A percentile compares a stretch with the other conserved stretches of the same genome.
phyloP scores from a whole-genome alignment of 2,888 invertebrate genomes.

The Napeogenes sylphis region DNA sequence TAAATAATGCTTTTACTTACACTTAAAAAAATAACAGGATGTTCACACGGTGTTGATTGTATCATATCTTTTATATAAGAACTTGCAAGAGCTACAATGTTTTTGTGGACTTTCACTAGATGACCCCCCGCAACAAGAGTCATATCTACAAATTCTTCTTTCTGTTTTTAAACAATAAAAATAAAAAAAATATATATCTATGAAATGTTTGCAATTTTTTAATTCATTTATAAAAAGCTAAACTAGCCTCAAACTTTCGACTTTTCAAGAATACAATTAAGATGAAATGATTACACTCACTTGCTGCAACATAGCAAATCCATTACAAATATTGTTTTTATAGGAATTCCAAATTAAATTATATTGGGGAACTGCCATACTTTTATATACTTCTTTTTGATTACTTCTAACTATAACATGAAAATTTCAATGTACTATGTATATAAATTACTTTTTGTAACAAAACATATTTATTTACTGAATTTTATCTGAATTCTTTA shows the following conservation, averaged over 20 bases:
- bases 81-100: conserved; percentile 58
- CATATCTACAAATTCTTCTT: conserved; percentile 67
- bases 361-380: conserved; percentile 9
- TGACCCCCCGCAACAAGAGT: conserved; percentile 64
- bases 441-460: no score
- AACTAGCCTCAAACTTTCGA: no score
- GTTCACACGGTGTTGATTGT: conserved; percentile 45
- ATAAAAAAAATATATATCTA: conserved; percentile 1
- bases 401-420: background rate
- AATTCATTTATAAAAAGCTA: no score
- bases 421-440: no score
- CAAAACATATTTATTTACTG: no score
- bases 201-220: no score
- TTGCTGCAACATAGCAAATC: conserved; percentile 50
- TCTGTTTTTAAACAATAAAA: conserved; percentile 41
- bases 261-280: no score
- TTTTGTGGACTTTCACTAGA: conserved; percentile 62
- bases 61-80: conserved; percentile 60
- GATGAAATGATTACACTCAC: conserved; percentile 31
- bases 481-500: no score
- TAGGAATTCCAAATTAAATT: conserved; percentile 42
- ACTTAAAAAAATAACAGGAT: conserved; percentile 60
- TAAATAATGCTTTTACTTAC: conserved; percentile 42
- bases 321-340: conserved; percentile 42
- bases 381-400: background rate